Evolutionary conservation across 2,797 vertebrate species (phyloP).

Genomic region (Rallus crepitans): DNA sequence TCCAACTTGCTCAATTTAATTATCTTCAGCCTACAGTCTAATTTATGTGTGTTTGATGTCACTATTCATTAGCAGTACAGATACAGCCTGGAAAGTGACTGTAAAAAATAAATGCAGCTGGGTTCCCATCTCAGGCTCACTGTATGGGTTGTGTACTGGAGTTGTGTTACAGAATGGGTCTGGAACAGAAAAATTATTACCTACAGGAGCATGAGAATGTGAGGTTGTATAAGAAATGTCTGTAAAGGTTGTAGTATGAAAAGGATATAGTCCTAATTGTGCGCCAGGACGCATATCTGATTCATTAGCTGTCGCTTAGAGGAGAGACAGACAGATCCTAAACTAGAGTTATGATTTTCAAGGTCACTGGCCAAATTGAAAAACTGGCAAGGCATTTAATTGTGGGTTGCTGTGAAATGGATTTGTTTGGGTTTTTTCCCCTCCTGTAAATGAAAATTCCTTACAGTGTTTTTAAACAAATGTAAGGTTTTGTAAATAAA

Average conservation of each 20-base stretch:
- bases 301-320: constrained; percentile 50
- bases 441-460: not conserved
- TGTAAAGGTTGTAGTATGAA: constrained; percentile 13
- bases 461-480: constrained; percentile 21
- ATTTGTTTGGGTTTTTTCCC: constrained; percentile 14
- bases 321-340: constrained; percentile 18
- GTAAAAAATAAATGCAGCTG: not conserved
- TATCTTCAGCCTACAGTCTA: constrained; percentile 31
- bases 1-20: constrained; percentile 67
- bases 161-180: not conserved
- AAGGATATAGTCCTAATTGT: not conserved
- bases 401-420: constrained; percentile 15
- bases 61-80: constrained; percentile 42
- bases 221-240: not conserved
- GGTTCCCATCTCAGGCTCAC: not conserved
- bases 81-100: constrained; percentile 18
- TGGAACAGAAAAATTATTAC: constrained; percentile 7
- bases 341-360: constrained; percentile 52
- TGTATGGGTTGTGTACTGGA: not conserved
- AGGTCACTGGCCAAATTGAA: constrained; percentile 33
- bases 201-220: constrained; percentile 2
- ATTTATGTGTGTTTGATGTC: constrained; percentile 65
- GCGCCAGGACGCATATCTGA: constrained; percentile 41
- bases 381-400: constrained; percentile 2
- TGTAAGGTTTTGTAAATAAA: not conserved